A percentile compares a stretch with the other conserved stretches of the same genome.
Evolutionary conservation across 2,797 vertebrate species (phyloP).

Genomic region (Emys orbicularis): DNA sequence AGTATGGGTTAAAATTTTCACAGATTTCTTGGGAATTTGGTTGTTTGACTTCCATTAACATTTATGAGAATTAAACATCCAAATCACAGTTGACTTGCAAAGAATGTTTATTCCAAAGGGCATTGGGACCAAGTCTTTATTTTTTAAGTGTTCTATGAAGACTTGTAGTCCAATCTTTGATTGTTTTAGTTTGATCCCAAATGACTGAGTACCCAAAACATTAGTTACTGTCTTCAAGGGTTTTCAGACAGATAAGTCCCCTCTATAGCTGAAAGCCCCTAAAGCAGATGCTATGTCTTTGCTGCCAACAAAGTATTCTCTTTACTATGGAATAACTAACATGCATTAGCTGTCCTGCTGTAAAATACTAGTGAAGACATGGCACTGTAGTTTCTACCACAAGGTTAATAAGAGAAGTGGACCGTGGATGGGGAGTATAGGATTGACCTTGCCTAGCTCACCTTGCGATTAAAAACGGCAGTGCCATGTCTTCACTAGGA

Average conservation of each 20-base stretch:
- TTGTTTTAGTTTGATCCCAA: background rate
- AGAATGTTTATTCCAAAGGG: background rate
- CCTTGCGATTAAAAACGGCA: background rate
- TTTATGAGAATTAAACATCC: background rate
- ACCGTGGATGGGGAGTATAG: background rate
- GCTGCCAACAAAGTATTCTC: background rate
- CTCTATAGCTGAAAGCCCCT: background rate
- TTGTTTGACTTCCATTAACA: background rate
- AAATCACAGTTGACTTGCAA: background rate
- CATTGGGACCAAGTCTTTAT: background rate
- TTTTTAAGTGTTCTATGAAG: background rate
- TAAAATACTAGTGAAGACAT: background rate
- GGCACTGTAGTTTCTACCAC: background rate
- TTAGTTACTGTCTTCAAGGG: background rate
- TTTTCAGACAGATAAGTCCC: background rate
- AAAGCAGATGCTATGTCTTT: background rate
- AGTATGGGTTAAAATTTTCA: background rate
- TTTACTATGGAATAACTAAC: background rate
- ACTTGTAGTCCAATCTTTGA: background rate
- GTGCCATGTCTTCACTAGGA: background rate
- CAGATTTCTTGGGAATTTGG: background rate
- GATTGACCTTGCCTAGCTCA: background rate
- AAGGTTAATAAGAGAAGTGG: background rate
- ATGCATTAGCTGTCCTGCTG: background rate
- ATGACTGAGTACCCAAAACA: background rate